These are phyloP conservation scores for Brachionus rubens DNA, from an alignment of 1,140 invertebrate species.

Conservation along the genomic window DNA sequence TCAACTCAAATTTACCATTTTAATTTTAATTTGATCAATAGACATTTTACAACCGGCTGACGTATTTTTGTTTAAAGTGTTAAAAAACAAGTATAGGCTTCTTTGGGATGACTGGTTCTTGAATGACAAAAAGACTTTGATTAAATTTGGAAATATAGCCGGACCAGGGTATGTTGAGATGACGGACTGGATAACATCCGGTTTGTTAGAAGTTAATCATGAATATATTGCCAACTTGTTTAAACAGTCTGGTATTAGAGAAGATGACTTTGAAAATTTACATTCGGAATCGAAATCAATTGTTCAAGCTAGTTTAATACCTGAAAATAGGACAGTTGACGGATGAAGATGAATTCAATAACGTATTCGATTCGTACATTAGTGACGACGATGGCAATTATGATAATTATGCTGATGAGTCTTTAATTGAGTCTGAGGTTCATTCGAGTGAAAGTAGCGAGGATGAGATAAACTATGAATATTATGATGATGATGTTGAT, in stretches of 20 bases:
- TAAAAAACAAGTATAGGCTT: constrained; percentile 27
- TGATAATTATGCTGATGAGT: background rate
- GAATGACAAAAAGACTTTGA: constrained; percentile 10
- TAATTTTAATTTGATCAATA: background rate
- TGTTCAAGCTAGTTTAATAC: background rate
- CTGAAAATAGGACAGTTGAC: background rate
- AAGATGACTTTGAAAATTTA: background rate
- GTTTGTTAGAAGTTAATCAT: constrained; percentile 10
- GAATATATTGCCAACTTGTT: constrained; percentile 7
- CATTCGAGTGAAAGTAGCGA: background rate
- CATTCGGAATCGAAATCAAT: background rate
- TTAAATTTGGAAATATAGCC: constrained; percentile 4
- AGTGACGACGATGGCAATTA: background rate
- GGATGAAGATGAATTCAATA: constrained; percentile 4
- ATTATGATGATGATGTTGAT: no score
- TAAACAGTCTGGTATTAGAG: constrained; percentile 11
- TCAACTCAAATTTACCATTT: background rate
- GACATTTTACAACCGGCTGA: constrained; percentile 22
- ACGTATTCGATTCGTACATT: background rate
- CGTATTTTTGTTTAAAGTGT: constrained; percentile 19
- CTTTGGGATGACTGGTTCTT: constrained; percentile 21
- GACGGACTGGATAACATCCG: background rate
- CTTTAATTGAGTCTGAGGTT: background rate
- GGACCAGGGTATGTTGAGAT: constrained; percentile 9
- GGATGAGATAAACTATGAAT: background rate